Base-by-base conservation (phyloP, 2,888 invertebrate genomes). In the Uloborus plumipes region DNA sequence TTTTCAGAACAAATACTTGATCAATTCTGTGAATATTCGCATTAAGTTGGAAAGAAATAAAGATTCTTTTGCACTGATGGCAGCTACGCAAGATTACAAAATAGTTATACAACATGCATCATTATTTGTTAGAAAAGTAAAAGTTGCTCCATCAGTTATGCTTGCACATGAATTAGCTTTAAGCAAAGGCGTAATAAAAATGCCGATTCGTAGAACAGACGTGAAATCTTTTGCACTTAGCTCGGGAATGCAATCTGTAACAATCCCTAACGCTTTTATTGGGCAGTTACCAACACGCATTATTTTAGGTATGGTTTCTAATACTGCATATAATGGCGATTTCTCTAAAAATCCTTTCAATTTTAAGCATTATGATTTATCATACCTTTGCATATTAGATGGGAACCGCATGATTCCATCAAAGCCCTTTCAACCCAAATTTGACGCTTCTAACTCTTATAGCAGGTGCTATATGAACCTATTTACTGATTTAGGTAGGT, bases 401-500 rank as follows among this genome's bases (percentile, higher is more conserved):
- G 58, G 58, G 9, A 14, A 26, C 1, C 51, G 47, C 22, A 81
- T 81, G 70, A 64, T 64, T 22, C 59, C 70, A 0, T 6, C 75
- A 1, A 75, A 51, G 51, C 75, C 75, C 0, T 80, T 26, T 55
- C 47, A 61, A 14, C 75, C 59, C 9, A 39, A 58, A 49, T 75
- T 67, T 31, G 55, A 9, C 11, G 50, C 26, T 26, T 26, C 39
- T 22, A 51, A 62, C 13, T n/a, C 61, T 55, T 80, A 80, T 62
- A 53, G 67, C 16, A 15, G 79, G 22, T 22, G 47, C n/a, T 80
- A 73, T 64, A 31, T 79, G 2, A 74, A 49, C 53, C 47, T 73
- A 1, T 79, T 79, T 26, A 79, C 73, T 16, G 67, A 67, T 67
- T 55, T 80, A 50, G 64, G 58, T 53, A 31, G 72, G 47, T 79